A percentile compares a stretch with the other conserved stretches of the same genome.
Evolutionary conservation across 2,113 vertebrate genomes (phyloP).

Genomic region (Astur gentilis): DNA sequence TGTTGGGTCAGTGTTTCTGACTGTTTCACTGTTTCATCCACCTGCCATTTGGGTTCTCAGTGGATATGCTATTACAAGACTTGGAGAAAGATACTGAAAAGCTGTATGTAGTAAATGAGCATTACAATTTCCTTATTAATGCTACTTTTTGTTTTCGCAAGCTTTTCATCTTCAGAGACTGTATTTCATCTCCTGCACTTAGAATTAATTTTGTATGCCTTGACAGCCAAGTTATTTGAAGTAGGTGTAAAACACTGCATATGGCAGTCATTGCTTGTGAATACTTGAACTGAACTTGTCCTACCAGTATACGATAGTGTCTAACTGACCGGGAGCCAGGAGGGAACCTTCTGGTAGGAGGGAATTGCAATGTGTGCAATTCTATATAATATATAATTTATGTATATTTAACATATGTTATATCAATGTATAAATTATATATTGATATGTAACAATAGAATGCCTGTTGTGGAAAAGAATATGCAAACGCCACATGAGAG

Average conservation of each 20-base stretch:
- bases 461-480: neutral
- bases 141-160: neutral
- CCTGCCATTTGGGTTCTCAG: neutral
- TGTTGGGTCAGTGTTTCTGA: neutral
- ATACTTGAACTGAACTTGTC: neutral
- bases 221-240: neutral
- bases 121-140: neutral
- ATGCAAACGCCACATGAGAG: neutral
- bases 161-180: constrained; percentile 3
- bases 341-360: neutral
- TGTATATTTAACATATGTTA: neutral
- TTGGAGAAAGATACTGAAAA: neutral
- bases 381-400: neutral
- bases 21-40: neutral
- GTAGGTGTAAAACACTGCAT: neutral
- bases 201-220: neutral
- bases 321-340: neutral
- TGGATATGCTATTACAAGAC: neutral
- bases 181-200: neutral
- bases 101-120: neutral
- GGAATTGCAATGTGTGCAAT: neutral
- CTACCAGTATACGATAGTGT: fast-evolving
- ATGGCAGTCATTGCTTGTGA: neutral
- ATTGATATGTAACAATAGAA: neutral
- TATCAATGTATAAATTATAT: neutral